A percentile compares a stretch with the other conserved stretches of the same genome.
Evolutionary conservation across 2,888 invertebrate species (phyloP).

Genomic region (Craniophora ligustri): DNA sequence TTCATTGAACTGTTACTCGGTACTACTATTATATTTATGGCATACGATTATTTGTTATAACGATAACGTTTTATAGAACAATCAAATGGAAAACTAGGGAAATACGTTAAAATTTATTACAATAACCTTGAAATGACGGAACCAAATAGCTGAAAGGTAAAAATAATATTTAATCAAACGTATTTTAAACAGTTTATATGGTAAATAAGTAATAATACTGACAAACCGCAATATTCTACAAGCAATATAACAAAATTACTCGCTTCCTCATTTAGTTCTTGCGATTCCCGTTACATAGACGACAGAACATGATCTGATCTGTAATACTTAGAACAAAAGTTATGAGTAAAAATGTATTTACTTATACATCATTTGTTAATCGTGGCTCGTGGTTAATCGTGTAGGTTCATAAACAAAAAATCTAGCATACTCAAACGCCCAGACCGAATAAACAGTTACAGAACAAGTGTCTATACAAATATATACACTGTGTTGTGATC

Average conservation of each 20-base stretch:
- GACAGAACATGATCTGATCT: slow-evolving; percentile 23
- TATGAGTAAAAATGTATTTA: too few species aligned
- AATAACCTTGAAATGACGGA: slow-evolving; percentile 12
- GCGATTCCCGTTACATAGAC: slow-evolving; percentile 35
- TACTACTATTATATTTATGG: too few species aligned
- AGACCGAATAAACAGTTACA: too few species aligned
- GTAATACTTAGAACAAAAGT: slow-evolving; percentile 6
- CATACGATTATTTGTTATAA: neutral
- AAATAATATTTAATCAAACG: neutral
- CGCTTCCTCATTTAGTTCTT: slow-evolving; percentile 51
- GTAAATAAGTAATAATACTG: slow-evolving; percentile 9
- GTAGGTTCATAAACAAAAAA: too few species aligned
- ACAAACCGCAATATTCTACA: slow-evolving; percentile 13
- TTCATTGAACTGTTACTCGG: slow-evolving; percentile 13
- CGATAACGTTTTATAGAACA: slow-evolving; percentile 2
- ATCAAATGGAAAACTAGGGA: slow-evolving; percentile 19
- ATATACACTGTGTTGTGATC: too few species aligned
- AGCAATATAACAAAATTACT: slow-evolving; percentile 29
- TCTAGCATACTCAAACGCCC: too few species aligned
- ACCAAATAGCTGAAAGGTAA: neutral
- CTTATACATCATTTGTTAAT: too few species aligned
- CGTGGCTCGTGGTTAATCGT: too few species aligned
- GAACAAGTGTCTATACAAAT: too few species aligned
- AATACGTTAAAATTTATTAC: slow-evolving; percentile 4
- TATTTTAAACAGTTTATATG: slow-evolving; percentile 1